These are phyloP conservation scores for Diacarnus erythraeanus DNA, from an alignment of 37 sponge, comb jelly and placozoan genomes.

Conservation along the genomic window DNA sequence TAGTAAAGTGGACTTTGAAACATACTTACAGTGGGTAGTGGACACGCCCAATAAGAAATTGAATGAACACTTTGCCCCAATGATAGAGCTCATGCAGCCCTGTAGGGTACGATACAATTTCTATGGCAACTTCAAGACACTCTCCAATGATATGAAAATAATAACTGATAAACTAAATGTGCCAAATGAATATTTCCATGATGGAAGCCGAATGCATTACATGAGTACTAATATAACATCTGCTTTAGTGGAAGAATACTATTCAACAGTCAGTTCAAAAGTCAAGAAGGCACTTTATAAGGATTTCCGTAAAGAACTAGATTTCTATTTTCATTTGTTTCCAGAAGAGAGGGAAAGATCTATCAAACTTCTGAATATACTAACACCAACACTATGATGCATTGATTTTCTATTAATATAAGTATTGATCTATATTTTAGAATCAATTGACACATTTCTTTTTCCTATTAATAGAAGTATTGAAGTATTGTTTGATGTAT, in stretches of 20 bases:
- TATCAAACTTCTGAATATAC: background rate
- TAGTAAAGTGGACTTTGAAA: background rate
- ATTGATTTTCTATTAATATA: too few species aligned
- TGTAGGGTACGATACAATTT: slow-evolving; percentile 37
- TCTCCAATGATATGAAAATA: background rate
- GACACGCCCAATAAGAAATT: slow-evolving; percentile 12
- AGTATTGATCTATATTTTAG: too few species aligned
- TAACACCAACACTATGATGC: too few species aligned
- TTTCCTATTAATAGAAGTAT: too few species aligned
- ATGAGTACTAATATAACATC: background rate
- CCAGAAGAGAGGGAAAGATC: slow-evolving; percentile 22
- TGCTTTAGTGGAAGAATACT: background rate
- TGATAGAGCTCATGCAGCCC: slow-evolving; percentile 6
- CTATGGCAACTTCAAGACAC: slow-evolving; percentile 47
- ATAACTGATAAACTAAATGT: slow-evolving; percentile 2
- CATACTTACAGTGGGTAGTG: slow-evolving; percentile 38
- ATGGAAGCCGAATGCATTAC: background rate
- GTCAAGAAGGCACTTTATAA: slow-evolving; percentile 24
- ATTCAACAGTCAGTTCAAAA: slow-evolving; percentile 5
- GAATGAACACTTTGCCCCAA: slow-evolving; percentile 52
- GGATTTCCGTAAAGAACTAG: slow-evolving; percentile 24
- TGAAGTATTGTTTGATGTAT: too few species aligned
- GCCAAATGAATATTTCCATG: background rate
- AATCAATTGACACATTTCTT: too few species aligned
- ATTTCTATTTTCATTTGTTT: slow-evolving; percentile 42